Base-by-base conservation (phyloP, 2,113 vertebrate species). In the Piaya cayana region DNA sequence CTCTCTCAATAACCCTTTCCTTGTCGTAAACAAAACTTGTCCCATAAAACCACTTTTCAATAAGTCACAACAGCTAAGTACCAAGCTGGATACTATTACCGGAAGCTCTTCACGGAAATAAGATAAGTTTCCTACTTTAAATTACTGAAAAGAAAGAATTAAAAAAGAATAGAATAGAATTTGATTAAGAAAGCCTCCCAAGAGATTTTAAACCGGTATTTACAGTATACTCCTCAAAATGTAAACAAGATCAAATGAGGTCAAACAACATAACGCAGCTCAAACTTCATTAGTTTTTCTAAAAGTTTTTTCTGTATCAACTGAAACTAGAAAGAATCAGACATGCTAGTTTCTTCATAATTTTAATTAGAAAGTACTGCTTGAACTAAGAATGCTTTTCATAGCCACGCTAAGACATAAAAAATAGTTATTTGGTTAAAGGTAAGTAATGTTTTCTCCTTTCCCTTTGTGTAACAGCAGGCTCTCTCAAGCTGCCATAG, bases 391-490 rank as follows among this genome's bases (percentile, higher is more conserved):
- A 79, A 69, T 62, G 83, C 18, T 71, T 87, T 90, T 92, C 80
- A 87, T 30, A 83, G 60, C 18, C 42, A 83, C 56, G n/a, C 37
- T 88, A 55, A 94, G 68, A 83, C 29, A 60, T 82, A 6, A 91
- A 86, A 65, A 88, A 17, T 10, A 63, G 70, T 39, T 91, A 89
- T 94, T 83, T 84, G 34, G 80, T 93, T 93, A 90, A 85, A 95
- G 83, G 43, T 67, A 90, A 88, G 63, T 67, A 94, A 84, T 50
- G 62, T 90, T 90, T 89, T 78, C 68, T 89, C 53, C 60, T 88
- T 94, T 91, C 55, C 67, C 95, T 94, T 62, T 71, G 42, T 82
- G 87, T 88, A 97, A 86, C 95, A 96, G 95, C 81, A 95, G 83
- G 92, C 37, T 91, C 84, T 92, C 64, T 95, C 92, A 93, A 93